Base-by-base conservation (phyloP, 37 sponge, comb jelly and placozoan genomes). In the Theonella swinhoei region DNA sequence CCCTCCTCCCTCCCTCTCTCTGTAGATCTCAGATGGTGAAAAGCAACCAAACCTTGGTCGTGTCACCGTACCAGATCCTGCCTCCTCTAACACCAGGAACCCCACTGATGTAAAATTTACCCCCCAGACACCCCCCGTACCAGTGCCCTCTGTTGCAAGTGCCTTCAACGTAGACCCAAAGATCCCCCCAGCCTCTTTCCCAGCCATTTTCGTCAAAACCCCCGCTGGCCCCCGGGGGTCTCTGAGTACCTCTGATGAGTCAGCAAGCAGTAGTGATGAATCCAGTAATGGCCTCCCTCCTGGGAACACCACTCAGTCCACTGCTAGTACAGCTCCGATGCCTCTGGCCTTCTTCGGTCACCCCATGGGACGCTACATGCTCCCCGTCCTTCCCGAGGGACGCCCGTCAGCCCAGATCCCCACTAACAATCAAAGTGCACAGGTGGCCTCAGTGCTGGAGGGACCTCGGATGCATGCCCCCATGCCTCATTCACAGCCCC, bases 221-320 rank as follows among this genome's bases (percentile, higher is more conserved):
- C 29, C 39, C 62, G 41, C 41, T 1, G 74, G 83, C 4, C 73
- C 83, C 5, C 25, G 64, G 40, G 83, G 74, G 0, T 82, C 83
- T 20, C 83, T 81, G 14, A n/a, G n/a, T n/a, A 70, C 70, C 26
- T 81, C 83, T 1, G 83, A 82, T 5, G 83, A 71, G 4, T 59
- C 83, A 8, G 47, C 71, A 8, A 70, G 71, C 71, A 70, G 71
- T 35, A n/a, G 68, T 64, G 81, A 68, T 2, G 70, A 70, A 11
- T 11, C 19, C 60, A 58, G 19, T 58, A 11, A 11, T 58, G n/a
- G n/a, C n/a, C n/a, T n/a, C n/a, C n/a, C n/a, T n/a, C n/a, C n/a
- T n/a, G n/a, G n/a, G n/a, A n/a, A n/a, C n/a, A n/a, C n/a, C n/a
- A n/a, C n/a, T n/a, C n/a, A n/a, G n/a, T n/a, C 54, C 54, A 47